phyloP scores from a whole-genome alignment of 2,113 vertebrate genomes.

The Nanorana parkeri region DNA sequence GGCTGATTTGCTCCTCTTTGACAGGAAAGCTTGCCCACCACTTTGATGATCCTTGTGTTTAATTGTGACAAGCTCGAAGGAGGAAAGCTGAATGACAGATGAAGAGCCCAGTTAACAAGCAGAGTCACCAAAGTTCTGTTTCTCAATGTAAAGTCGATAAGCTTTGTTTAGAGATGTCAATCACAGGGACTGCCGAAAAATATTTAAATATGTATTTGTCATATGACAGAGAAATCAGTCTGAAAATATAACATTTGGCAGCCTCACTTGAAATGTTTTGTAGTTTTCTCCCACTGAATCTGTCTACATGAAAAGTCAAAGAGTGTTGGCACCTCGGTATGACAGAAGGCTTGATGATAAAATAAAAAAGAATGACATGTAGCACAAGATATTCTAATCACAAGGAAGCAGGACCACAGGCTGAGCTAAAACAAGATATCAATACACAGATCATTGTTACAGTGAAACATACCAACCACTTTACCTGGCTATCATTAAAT shows the following conservation, averaged over 20 bases:
- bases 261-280: constrained; percentile 34
- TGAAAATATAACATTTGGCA: constrained; percentile 41
- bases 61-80: constrained; percentile 42
- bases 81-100: constrained; percentile 41
- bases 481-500: background rate
- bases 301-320: constrained; percentile 44
- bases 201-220: constrained; percentile 55
- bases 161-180: constrained; percentile 55
- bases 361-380: constrained; percentile 40
- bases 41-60: constrained; percentile 36
- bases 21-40: constrained; percentile 30
- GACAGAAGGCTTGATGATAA: constrained; percentile 39
- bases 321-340: constrained; percentile 5
- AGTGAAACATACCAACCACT: background rate
- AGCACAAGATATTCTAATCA: constrained; percentile 30
- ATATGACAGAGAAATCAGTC: constrained; percentile 45
- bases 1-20: constrained; percentile 22
- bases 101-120: constrained; percentile 36
- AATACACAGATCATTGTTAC: background rate
- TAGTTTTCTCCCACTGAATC: constrained; percentile 30
- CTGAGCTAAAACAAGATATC: background rate
- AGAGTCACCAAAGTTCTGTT: constrained; percentile 50
- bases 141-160: constrained; percentile 34
- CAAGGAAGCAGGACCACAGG: constrained; percentile 21
- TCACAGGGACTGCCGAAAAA: constrained; percentile 39